Base-by-base conservation (phyloP, 2,888 invertebrate species). In the Trisateles emortualis region DNA sequence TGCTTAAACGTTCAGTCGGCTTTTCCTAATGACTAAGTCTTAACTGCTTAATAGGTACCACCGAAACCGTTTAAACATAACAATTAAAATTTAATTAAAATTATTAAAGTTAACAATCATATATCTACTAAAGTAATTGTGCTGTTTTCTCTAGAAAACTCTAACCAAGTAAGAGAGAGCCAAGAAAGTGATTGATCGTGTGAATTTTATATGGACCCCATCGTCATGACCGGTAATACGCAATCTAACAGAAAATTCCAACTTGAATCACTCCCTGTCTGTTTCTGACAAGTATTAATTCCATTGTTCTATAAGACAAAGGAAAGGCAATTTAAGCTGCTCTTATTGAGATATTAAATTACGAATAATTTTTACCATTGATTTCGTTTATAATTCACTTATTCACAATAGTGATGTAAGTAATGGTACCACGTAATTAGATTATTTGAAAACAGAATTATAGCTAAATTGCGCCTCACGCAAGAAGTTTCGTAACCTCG, bases 181-280 rank as follows among this genome's bases (percentile, higher is more conserved):
- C 46, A 55, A 41, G 64, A 55, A 61, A 68, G 48, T 68, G 46
- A 57, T 59, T 44, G 46, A 64, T 55, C 45, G 38, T 61, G 52
- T 54, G 60, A 64, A 56, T 59, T 63, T 42, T 56, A 50, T 54
- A 56, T 40, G 36, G 38, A 32, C 40, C 29, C 29, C 41, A 46
- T 32, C 51, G 38, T 44, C 11, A 16, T 35, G 42, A 24, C 35
- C 35, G 33, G 8, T 32, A 9, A 38, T 43, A 52, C 32, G 38
- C 22, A 45, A 45, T 54, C 49, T 32, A 60, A 32, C 24, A 43
- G 49, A 35, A 49, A 60, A 60, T 19, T 26, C 6, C 29, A 19
- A 26, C 22, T 41, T 38, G 36, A 43, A 33, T 36, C 36, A 43
- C 8, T 9, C 19, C 1, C 35, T 11, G 11, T 43, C 13, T n/a